phyloP scores from a whole-genome alignment of 2,797 vertebrate species.

The Natrix natrix region DNA sequence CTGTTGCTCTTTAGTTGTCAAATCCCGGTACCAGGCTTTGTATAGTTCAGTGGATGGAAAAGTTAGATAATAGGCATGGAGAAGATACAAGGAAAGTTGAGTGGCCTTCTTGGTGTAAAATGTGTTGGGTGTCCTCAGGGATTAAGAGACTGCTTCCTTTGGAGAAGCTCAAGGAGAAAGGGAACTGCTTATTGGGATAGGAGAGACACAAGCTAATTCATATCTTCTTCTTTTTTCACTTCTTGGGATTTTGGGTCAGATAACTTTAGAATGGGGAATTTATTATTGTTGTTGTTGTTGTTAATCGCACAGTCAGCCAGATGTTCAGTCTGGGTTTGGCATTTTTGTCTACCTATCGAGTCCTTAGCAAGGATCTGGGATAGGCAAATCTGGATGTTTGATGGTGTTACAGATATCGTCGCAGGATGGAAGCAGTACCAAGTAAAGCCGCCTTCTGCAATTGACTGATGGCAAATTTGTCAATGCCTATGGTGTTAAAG shows the following conservation, averaged over 20 bases:
- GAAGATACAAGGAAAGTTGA: neutral
- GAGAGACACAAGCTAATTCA: neutral
- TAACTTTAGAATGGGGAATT: neutral
- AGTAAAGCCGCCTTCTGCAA: too few species aligned
- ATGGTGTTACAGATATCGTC: too few species aligned
- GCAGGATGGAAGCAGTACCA: too few species aligned
- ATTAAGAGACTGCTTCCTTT: neutral
- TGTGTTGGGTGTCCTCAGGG: neutral
- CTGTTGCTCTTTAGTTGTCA: neutral
- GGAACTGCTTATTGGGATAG: neutral
- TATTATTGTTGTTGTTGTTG: neutral
- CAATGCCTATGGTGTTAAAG: too few species aligned
- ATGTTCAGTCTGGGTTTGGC: too few species aligned
- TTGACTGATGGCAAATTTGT: too few species aligned
- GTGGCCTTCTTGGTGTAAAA: neutral
- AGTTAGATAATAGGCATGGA: neutral
- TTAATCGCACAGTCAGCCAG: too few species aligned
- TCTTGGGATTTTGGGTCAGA: neutral
- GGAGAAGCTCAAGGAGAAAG: neutral
- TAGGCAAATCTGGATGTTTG: too few species aligned
- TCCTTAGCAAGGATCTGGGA: too few species aligned
- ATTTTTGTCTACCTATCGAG: too few species aligned
- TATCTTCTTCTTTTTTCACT: neutral
- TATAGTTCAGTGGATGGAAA: neutral
- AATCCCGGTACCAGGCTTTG: neutral